phyloP scores from a whole-genome alignment of 2,113 vertebrate genomes.

The Ceuthmochares aereus region DNA sequence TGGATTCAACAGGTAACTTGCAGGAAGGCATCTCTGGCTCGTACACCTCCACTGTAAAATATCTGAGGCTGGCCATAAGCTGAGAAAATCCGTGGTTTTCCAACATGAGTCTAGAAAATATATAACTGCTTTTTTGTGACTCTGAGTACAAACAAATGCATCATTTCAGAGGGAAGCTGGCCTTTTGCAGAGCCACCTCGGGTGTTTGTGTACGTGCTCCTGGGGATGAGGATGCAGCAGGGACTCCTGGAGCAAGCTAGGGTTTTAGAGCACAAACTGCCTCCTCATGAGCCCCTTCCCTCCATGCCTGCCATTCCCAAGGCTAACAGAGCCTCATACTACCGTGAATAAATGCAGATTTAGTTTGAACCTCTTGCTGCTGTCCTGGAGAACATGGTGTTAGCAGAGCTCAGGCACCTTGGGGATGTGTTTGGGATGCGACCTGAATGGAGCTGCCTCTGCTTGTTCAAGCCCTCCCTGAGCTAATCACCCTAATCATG shows the following conservation, averaged over 20 bases:
- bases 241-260: background rate
- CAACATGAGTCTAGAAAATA: background rate
- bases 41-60: background rate
- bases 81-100: background rate
- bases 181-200: background rate
- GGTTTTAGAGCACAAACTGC: background rate
- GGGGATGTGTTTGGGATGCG: background rate
- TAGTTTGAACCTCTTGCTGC: background rate
- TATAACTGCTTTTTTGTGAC: background rate
- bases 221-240: background rate
- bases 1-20: background rate
- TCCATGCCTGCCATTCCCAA: fast-evolving
- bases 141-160: background rate
- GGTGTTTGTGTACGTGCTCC: background rate
- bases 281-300: background rate
- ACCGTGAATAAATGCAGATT: fast-evolving
- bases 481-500: background rate
- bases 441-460: background rate
- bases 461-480: background rate
- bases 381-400: fast-evolving
- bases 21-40: background rate
- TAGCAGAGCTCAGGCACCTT: background rate
- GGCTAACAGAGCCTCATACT: background rate
- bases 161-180: background rate
- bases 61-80: background rate